These are phyloP conservation scores for Actinernus sp. DNA, from an alignment of 92 coral and sea anemone species.

Conservation along the genomic window DNA sequence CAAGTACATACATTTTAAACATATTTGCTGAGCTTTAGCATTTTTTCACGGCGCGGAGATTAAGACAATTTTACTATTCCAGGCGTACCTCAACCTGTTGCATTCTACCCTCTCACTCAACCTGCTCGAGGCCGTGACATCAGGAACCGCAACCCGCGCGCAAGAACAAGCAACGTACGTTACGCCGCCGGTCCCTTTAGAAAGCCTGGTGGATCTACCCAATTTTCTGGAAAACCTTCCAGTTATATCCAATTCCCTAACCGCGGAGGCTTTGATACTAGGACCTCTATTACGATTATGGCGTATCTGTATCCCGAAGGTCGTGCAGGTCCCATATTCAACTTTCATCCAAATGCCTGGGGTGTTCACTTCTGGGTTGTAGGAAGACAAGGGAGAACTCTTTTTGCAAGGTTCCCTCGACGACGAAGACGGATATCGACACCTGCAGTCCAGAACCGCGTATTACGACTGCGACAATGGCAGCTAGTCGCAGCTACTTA, in stretches of 20 bases:
- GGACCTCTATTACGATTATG: slow-evolving; percentile 53
- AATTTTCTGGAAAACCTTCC: slow-evolving; percentile 24
- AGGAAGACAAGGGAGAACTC: slow-evolving; percentile 17
- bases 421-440: slow-evolving; percentile 56
- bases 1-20: no score
- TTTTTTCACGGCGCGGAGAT: no score
- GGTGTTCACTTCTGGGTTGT: slow-evolving; percentile 79
- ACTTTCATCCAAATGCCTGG: slow-evolving; percentile 77
- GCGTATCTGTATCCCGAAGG: slow-evolving; percentile 67
- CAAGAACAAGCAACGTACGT: slow-evolving; percentile 40
- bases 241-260: slow-evolving; percentile 67
- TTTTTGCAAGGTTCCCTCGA: slow-evolving; percentile 64
- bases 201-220: slow-evolving; percentile 37
- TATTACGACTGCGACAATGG: slow-evolving; percentile 55
- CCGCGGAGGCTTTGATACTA: slow-evolving; percentile 8
- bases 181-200: slow-evolving; percentile 58
- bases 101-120: slow-evolving; percentile 58
- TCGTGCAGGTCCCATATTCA: slow-evolving; percentile 73
- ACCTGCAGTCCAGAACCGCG: slow-evolving; percentile 18
- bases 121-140: slow-evolving; percentile 56
- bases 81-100: slow-evolving; percentile 58
- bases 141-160: slow-evolving; percentile 36
- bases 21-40: no score
- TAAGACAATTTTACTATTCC: no score
- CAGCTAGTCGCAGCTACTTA: slow-evolving; percentile 74